Conservation (phyloP, 2,888 invertebrate species). For the Dioctria rufipes region DNA sequence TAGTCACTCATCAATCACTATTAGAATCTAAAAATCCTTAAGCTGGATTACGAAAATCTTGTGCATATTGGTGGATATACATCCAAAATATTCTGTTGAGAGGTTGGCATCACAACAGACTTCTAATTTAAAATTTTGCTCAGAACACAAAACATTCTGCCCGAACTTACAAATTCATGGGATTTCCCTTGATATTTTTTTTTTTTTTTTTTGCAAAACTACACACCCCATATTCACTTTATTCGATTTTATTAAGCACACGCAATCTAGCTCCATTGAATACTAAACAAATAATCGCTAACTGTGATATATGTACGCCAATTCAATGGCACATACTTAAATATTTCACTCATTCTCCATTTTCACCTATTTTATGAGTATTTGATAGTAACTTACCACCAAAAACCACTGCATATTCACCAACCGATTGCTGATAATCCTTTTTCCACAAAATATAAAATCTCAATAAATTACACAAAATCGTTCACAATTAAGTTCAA, state of each 20-base stretch:
- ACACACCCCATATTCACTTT: not conserved
- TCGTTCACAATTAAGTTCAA: not conserved
- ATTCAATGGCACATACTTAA: not conserved
- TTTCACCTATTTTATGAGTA: not conserved
- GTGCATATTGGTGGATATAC: too few species aligned
- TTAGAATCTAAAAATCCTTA: too few species aligned
- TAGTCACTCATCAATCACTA: too few species aligned
- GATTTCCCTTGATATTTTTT: too few species aligned
- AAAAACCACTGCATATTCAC: conserved; percentile 54
- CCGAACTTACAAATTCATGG: too few species aligned
- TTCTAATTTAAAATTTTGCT: too few species aligned
- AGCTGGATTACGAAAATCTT: too few species aligned
- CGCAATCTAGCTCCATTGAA: not conserved
- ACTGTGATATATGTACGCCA: not conserved
- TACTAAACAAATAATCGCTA: conserved; percentile 4
- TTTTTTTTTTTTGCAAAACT: not conserved
- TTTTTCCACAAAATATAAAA: not conserved
- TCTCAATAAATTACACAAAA: too few species aligned
- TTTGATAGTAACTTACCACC: conserved; percentile 53
- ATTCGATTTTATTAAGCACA: conserved; percentile 13
- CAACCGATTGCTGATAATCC: conserved; percentile 16
- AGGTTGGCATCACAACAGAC: too few species aligned
- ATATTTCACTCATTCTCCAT: conserved; percentile 4
- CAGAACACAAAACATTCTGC: too few species aligned
- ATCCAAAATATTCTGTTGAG: too few species aligned